phyloP scores from a whole-genome alignment of 2,797 vertebrate species.

The Apogon talboti region DNA sequence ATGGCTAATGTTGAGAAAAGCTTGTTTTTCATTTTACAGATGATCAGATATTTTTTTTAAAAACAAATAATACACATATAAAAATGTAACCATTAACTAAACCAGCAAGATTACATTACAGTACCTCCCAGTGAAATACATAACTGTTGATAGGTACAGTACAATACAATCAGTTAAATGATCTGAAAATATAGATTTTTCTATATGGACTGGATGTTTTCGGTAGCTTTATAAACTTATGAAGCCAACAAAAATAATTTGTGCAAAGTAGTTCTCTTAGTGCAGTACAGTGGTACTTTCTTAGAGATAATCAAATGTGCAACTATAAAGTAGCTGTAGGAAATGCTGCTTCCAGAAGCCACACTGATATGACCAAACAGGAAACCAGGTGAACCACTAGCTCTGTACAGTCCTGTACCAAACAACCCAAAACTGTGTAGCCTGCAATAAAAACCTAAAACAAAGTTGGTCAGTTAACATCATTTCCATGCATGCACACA shows the following conservation, averaged over 20 bases:
- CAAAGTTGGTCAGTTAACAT: constrained; percentile 65
- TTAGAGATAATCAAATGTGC: constrained; percentile 74
- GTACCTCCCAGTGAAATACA: constrained; percentile 66
- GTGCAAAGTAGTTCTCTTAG: constrained; percentile 75
- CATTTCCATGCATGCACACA: constrained; percentile 81
- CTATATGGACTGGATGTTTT: constrained; percentile 66
- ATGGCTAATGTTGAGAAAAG: constrained; percentile 50
- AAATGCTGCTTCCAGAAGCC: constrained; percentile 63
- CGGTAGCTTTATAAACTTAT: constrained; percentile 67
- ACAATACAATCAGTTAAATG: constrained; percentile 76
- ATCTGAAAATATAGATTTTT: constrained; percentile 81
- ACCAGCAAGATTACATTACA: constrained; percentile 53
- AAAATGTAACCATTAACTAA: constrained; percentile 56
- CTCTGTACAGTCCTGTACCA: constrained; percentile 56
- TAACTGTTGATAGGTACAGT: constrained; percentile 66
- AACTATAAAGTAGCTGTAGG: constrained; percentile 67
- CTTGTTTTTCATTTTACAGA: constrained; percentile 27
- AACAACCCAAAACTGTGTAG: constrained; percentile 57
- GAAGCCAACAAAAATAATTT: constrained; percentile 73
- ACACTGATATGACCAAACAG: constrained; percentile 47
- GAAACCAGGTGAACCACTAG: constrained; percentile 58
- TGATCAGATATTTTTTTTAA: constrained; percentile 42
- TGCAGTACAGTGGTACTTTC: constrained; percentile 64
- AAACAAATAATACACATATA: constrained; percentile 51
- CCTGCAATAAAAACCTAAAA: constrained; percentile 40